Conservation (phyloP, 2,797 vertebrate genomes). For the Tangara arthus region DNA sequence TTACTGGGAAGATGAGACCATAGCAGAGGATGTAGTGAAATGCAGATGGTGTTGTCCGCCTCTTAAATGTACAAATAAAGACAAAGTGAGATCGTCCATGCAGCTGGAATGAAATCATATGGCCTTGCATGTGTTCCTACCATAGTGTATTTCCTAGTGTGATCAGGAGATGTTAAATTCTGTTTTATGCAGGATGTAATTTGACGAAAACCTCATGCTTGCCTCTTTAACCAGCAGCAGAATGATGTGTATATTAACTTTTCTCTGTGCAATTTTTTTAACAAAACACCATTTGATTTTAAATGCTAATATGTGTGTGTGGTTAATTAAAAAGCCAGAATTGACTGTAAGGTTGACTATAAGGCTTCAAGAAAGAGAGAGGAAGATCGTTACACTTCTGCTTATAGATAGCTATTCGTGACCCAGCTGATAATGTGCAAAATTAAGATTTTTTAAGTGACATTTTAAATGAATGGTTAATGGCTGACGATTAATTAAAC, state of each 20-base stretch:
- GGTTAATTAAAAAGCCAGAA: slow-evolving; percentile 78
- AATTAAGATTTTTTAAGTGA: slow-evolving; percentile 77
- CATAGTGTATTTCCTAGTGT: neutral
- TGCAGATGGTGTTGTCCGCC: slow-evolving; percentile 43
- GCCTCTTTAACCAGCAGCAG: slow-evolving; percentile 17
- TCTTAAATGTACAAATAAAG: slow-evolving; percentile 49
- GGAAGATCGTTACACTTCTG: slow-evolving; percentile 67
- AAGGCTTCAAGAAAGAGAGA: slow-evolving; percentile 51
- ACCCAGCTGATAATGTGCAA: slow-evolving; percentile 78
- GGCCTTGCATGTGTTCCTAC: slow-evolving; percentile 12
- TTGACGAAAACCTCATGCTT: neutral
- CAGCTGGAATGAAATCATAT: slow-evolving; percentile 49
- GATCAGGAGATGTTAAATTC: slow-evolving; percentile 7
- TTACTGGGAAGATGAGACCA: slow-evolving; percentile 34
- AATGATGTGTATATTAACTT: slow-evolving; percentile 59
- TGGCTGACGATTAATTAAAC: slow-evolving; percentile 81
- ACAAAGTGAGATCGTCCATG: slow-evolving; percentile 27
- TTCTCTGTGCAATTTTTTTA: slow-evolving; percentile 16
- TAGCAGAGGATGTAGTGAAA: neutral
- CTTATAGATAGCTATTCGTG: slow-evolving; percentile 74
- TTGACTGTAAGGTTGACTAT: slow-evolving; percentile 63
- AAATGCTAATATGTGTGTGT: slow-evolving; percentile 73
- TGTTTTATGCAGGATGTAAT: neutral
- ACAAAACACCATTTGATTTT: slow-evolving; percentile 71
- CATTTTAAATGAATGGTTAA: slow-evolving; percentile 80